phyloP scores from a whole-genome alignment of 2,797 vertebrate species.

The Etheostoma nigrum region DNA sequence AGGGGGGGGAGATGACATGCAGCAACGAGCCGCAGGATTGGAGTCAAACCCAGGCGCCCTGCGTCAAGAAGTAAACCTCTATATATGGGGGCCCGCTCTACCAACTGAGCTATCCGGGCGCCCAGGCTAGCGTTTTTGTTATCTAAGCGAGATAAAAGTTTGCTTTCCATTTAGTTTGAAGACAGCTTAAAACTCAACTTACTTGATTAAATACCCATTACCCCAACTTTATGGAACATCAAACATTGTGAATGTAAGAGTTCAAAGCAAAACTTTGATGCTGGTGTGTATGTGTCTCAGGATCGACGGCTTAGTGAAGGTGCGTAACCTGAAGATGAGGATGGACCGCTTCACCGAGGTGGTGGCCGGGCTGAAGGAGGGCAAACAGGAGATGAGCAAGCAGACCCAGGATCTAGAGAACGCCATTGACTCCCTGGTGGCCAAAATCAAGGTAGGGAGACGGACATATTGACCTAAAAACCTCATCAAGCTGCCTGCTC shows the following conservation, averaged over 20 bases:
- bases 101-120: no score
- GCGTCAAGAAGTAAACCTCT: no score
- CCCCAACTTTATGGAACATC: not conserved
- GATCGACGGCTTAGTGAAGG: constrained; percentile 93
- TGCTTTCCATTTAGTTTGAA: no score
- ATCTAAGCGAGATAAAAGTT: no score
- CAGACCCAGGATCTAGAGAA: constrained; percentile 90
- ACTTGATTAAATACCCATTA: not conserved
- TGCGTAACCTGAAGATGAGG: constrained; percentile 89
- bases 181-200: not conserved
- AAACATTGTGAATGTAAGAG: not conserved
- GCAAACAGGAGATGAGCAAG: constrained; percentile 92
- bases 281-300: constrained; percentile 71
- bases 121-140: not conserved
- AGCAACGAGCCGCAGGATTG: no score
- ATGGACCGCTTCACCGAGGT: constrained; percentile 93
- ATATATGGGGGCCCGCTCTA: no score
- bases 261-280: not conserved
- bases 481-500: no score
- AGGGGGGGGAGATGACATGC: no score
- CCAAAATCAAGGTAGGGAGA: constrained; percentile 92
- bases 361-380: constrained; percentile 92
- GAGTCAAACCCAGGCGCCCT: no score
- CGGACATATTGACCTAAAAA: fast-evolving
- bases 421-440: constrained; percentile 88